Evolutionary conservation across 2,888 invertebrate genomes (phyloP), one percentile per base, ranked within the genome.

Genomic region (Phlogophora meticulosa): DNA sequence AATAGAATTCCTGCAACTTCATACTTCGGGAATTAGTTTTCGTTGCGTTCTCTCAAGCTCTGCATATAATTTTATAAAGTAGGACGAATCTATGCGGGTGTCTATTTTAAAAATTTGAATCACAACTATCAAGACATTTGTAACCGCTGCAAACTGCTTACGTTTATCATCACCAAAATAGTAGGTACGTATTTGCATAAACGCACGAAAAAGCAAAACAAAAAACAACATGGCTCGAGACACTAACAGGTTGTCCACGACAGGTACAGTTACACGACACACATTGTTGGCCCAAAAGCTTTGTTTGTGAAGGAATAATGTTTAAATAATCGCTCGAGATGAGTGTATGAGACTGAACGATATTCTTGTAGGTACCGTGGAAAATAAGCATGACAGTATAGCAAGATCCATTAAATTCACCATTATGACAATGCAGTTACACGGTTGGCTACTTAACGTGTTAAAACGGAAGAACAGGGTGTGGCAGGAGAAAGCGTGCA

Each of bases 181-280:
- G 22, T 43, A 7, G 15, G 20, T 28, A 28, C 28, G 28, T 46
- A 55, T 76, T 62, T 62, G 22, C 70, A 62, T 58, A 59, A 22
- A 48, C 22, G 3, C 20, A 49, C 49, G 34, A 58, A 69, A 51
- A 52, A 65, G 56, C 51, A 61, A 66, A 55, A 73, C 67, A 72
- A 76, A 81, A 73, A 76, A 81, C 78, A 67, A 46, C 71, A 63
- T 28, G 58, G 48, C 72, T 57, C 71, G 61, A 64, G 78, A 61
- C 63, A 80, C 80, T 84, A 88, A 91, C 88, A 89, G 87, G 90
- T 92, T 90, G 87, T 85, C 86, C 90, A 93, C 93, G 87, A 91
- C 87, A 83, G 82, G 65, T 81, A 92, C 93, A 84, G 93, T 91
- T 93, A 93, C 61, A 49, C 81, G 93, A 87, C 93, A 91, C 82